Base-by-base conservation (phyloP, 2,888 invertebrate species). In the Phrixothrix hirtus region DNA sequence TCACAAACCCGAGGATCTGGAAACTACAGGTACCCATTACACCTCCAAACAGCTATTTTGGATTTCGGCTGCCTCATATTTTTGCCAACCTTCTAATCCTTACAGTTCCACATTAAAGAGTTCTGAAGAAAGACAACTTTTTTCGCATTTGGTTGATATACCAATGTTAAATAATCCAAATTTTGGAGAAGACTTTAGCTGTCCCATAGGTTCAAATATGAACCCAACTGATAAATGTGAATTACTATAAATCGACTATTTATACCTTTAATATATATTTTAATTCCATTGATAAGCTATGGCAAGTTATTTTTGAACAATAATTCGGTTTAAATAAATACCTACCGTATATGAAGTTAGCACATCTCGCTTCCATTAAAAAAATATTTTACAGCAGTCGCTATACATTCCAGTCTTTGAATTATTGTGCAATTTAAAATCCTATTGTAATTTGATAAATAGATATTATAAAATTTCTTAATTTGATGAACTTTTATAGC, bases 1-100 rank as follows among this genome's bases (percentile, higher is more conserved):
- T 67, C 83, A 85, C 0, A 12, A 35, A 5, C 15, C 11, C 3
- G 75, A 76, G 0, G 89, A 90, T 63, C 72, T 76, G 0, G 78
- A 78, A 25, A 77, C 92, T 9, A 90, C 91, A 0, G 89, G 88
- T 0, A 76, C 91, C 0, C 78, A 83, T 37, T 88, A 81, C 64
- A 78, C 82, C 0, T 84, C 86, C 0, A 79, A 79, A 73, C 79
- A 80, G 64, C 55, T 80, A 39, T 79, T 79, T 61, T 80, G 79
- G 79, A 66, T 59, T 17, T 47, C 54, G 12, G 48, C 48, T n/a
- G 48, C 54, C 11, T 42, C 42, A 2, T 44, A 48, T 29, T 46
- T 46, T 35, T 52, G 52, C 16, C 52, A 52, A 36, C 52, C 52
- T 4, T 51, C 35, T 13, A 51, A 29, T 26, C 16, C 36, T 6